A percentile compares a stretch with the other conserved stretches of the same genome.
phyloP scores from a whole-genome alignment of 2,888 invertebrate species.

The Hipparchia semele region DNA sequence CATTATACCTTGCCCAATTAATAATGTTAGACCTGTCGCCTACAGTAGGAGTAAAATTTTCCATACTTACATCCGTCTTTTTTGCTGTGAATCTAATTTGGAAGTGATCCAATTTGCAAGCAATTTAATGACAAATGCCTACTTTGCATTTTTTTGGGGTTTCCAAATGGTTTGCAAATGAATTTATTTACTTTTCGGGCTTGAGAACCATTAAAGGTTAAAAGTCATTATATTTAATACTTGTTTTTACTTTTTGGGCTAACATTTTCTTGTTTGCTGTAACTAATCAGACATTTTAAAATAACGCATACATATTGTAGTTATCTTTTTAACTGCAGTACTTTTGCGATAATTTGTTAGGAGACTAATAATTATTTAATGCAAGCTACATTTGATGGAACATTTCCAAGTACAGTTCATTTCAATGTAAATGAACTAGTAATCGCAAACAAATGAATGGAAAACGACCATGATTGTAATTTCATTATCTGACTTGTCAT shows the following conservation, averaged over 20 bases:
- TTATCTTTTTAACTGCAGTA: neutral
- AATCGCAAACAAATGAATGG: constrained; percentile 2
- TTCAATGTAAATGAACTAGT: constrained; percentile 14
- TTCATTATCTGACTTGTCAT: neutral
- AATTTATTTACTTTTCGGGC: neutral
- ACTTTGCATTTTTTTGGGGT: neutral
- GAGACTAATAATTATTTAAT: neutral
- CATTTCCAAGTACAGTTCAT: constrained; percentile 5
- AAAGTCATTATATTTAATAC: no score
- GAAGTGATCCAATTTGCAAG: constrained; percentile 1
- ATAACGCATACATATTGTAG: neutral
- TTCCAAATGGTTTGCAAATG: neutral
- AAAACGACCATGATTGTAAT: constrained; percentile 7
- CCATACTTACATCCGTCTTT: constrained; percentile 2
- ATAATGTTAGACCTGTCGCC: constrained; percentile 4
- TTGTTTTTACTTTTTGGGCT: no score
- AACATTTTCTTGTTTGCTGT: no score
- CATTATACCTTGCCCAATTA: constrained; percentile 2
- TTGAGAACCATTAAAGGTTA: neutral
- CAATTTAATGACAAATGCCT: neutral
- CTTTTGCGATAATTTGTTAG: neutral
- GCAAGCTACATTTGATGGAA: constrained; percentile 1
- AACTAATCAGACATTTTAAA: neutral
- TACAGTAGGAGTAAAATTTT: constrained; percentile 1
- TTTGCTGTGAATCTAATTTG: constrained; percentile 5